Percentiles rank a stretch among this genome's conserved stretches.
These are phyloP conservation scores for Brachyopa scutellaris DNA, from an alignment of 2,888 invertebrate genomes.

Conservation along the genomic window DNA sequence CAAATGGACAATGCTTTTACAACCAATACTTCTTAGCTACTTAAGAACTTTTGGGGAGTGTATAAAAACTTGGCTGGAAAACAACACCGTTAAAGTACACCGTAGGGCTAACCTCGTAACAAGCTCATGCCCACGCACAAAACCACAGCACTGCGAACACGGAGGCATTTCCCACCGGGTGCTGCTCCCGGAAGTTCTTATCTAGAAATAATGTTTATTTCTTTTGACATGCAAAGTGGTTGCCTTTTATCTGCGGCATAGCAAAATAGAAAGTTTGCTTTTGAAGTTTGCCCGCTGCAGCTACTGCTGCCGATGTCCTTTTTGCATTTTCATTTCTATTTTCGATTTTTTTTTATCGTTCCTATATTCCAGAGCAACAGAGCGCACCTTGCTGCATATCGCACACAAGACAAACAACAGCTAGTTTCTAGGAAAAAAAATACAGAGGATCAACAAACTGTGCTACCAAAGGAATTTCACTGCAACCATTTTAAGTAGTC, in stretches of 20 bases:
- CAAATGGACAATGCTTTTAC: slow-evolving; percentile 1
- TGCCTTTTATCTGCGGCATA: slow-evolving; percentile 57
- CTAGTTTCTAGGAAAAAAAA: slow-evolving; percentile 17
- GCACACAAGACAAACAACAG: slow-evolving; percentile 24
- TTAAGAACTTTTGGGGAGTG: not conserved
- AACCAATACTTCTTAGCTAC: slow-evolving; percentile 11
- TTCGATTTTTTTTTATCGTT: too few relatives aligned
- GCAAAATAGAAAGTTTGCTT: slow-evolving; percentile 64
- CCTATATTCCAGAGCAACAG: slow-evolving; percentile 48
- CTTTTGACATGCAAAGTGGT: slow-evolving; percentile 71
- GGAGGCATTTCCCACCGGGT: slow-evolving; percentile 48
- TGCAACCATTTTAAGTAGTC: slow-evolving; percentile 56
- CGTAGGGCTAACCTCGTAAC: slow-evolving; percentile 13
- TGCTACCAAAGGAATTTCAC: slow-evolving; percentile 47
- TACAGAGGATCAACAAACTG: too few relatives aligned
- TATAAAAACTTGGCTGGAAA: slow-evolving; percentile 20
- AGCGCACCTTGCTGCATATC: slow-evolving; percentile 52
- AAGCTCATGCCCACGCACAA: slow-evolving; percentile 56
- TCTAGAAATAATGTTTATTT: slow-evolving; percentile 70
- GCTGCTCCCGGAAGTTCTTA: slow-evolving; percentile 65
- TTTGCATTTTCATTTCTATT: too few relatives aligned
- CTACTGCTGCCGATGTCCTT: slow-evolving; percentile 21
- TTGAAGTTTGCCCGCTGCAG: slow-evolving; percentile 55
- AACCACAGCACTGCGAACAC: slow-evolving; percentile 45
- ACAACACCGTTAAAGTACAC: not conserved